A percentile compares a stretch with the other conserved stretches of the same genome.
Conservation (phyloP, 1,140 invertebrate species). For the Eriosoma lanigerum region DNA sequence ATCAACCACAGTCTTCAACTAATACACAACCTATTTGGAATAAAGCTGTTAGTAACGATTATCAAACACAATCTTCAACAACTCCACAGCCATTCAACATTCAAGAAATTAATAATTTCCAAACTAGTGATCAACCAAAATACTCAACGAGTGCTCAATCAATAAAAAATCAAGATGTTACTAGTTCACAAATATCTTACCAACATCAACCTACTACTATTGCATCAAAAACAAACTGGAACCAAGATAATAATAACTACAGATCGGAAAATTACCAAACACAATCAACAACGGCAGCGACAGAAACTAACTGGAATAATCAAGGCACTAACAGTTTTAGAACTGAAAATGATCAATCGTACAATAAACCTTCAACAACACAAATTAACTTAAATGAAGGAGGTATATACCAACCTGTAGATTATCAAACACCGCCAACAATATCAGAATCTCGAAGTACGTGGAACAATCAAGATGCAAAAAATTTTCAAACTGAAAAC, state of each 20-base stretch:
- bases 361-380: not conserved
- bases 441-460: not conserved
- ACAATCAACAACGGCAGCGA: not conserved
- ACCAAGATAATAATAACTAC: not conserved
- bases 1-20: not conserved
- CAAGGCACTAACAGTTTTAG: not conserved
- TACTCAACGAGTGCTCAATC: not conserved
- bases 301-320: conserved; percentile 19
- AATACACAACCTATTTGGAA: not conserved
- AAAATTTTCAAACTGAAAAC: conserved; percentile 13
- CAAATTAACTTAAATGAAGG: not conserved
- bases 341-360: not conserved
- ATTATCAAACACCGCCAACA: not conserved
- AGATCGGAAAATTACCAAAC: not conserved
- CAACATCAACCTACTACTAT: not conserved
- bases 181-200: not conserved
- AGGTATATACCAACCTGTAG: not conserved
- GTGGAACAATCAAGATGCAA: conserved; percentile 1
- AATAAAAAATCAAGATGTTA: not conserved
- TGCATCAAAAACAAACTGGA: conserved; percentile 16
- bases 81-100: not conserved
- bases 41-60: not conserved
- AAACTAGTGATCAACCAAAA: conserved; percentile 2
- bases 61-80: not conserved
- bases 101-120: not conserved